These are phyloP conservation scores for Pilophorus perplexus DNA, from an alignment of 2,888 invertebrate species.

Conservation along the genomic window DNA sequence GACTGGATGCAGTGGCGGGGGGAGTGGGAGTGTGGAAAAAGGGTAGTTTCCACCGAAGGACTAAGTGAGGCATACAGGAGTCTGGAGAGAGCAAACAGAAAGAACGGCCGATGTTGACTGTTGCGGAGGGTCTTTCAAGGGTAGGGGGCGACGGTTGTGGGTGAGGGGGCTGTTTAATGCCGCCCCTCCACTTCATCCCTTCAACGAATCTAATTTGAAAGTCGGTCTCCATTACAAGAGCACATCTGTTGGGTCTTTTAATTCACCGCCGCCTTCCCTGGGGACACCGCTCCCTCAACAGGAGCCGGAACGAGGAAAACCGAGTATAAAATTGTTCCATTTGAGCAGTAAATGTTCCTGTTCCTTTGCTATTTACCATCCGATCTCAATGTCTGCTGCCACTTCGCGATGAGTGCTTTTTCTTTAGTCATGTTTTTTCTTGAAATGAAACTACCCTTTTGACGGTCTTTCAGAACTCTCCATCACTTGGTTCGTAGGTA, in stretches of 20 bases:
- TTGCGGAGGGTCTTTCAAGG: neutral
- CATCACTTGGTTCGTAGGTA: no score
- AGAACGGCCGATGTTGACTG: constrained; percentile 31
- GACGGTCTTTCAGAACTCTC: no score
- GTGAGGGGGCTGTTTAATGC: constrained; percentile 6
- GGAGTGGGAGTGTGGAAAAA: constrained; percentile 6
- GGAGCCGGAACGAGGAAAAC: neutral
- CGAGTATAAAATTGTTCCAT: constrained; percentile 29
- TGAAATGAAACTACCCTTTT: no score
- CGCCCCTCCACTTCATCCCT: constrained; percentile 5
- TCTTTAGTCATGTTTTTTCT: no score
- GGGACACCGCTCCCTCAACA: neutral
- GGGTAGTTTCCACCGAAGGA: constrained; percentile 19
- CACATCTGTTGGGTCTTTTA: constrained; percentile 35
- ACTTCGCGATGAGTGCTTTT: constrained; percentile 13
- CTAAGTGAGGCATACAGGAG: neutral
- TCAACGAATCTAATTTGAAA: constrained; percentile 37
- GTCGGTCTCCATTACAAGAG: constrained; percentile 38
- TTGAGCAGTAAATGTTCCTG: constrained; percentile 16
- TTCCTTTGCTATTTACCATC: constrained; percentile 26
- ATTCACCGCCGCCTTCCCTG: constrained; percentile 27
- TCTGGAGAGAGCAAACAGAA: constrained; percentile 17
- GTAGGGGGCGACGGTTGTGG: neutral
- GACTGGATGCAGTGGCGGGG: neutral
- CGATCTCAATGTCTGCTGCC: constrained; percentile 15